Percentiles rank a stretch among this genome's conserved stretches.
phyloP scores from a whole-genome alignment of 2,113 vertebrate genomes.

The Eulemur macaco region DNA sequence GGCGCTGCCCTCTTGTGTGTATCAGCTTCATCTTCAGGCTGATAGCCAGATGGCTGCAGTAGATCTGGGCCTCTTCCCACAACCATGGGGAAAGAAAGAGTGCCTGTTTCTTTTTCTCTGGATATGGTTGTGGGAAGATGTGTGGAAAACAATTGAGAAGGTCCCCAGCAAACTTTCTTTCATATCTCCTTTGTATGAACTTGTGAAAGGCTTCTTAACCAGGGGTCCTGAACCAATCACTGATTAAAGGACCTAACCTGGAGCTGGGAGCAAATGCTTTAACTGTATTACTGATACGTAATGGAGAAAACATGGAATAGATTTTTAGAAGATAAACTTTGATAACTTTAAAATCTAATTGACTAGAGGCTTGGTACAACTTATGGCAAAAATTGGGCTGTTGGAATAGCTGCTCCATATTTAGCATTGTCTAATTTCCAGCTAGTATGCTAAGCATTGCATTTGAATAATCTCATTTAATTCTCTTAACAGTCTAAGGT shows the following conservation, averaged over 20 bases:
- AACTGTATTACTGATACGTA: neutral
- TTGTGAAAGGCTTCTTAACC: neutral
- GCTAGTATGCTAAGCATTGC: neutral
- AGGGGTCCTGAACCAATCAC: neutral
- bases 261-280: neutral
- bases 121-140: constrained; percentile 12
- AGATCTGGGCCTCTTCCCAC: neutral
- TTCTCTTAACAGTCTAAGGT: neutral
- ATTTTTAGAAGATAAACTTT: neutral
- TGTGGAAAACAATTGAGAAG: neutral
- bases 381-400: neutral
- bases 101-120: constrained; percentile 18
- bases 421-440: neutral
- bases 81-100: neutral
- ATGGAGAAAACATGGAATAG: neutral
- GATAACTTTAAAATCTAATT: neutral
- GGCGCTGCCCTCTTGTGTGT: neutral
- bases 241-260: neutral
- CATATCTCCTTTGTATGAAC: neutral
- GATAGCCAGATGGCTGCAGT: neutral
- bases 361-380: neutral
- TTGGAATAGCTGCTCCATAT: neutral
- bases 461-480: neutral
- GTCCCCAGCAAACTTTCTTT: neutral
- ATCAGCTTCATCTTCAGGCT: neutral